Evolutionary conservation across 1,140 invertebrate genomes (phyloP).

Genomic region (Ruditapes philippinarum): DNA sequence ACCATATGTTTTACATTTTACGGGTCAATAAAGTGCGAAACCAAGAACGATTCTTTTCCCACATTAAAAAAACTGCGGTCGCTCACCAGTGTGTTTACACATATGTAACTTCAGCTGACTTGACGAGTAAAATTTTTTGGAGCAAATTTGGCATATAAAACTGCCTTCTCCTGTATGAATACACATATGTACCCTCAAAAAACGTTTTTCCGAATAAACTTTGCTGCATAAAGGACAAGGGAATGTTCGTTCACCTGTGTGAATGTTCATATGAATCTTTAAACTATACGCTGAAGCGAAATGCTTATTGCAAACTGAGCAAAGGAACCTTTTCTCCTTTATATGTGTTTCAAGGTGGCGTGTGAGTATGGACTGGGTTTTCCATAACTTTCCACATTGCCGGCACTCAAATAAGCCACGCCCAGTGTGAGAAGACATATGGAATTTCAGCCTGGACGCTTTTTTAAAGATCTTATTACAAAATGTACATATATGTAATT

Average conservation of each 20-base stretch:
- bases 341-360: background rate
- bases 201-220: background rate
- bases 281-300: background rate
- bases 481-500: background rate
- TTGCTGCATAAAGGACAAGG: background rate
- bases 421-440: background rate
- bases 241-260: background rate
- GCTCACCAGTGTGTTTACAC: background rate
- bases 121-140: background rate
- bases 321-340: background rate
- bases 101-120: background rate
- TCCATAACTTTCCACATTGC: background rate
- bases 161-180: background rate
- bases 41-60: background rate
- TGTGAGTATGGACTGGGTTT: background rate
- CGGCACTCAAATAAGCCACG: background rate
- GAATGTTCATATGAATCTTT: slow-evolving; percentile 4
- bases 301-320: background rate
- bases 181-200: background rate
- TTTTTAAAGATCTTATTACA: background rate
- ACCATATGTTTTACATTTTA: too few species aligned
- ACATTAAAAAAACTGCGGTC: background rate
- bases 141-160: background rate
- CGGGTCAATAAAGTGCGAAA: too few species aligned
- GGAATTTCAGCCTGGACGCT: background rate